Percentiles rank a stretch among this genome's conserved stretches.
These are phyloP conservation scores for Naso thynnoides DNA, from an alignment of 2,797 vertebrate species.

Conservation along the genomic window DNA sequence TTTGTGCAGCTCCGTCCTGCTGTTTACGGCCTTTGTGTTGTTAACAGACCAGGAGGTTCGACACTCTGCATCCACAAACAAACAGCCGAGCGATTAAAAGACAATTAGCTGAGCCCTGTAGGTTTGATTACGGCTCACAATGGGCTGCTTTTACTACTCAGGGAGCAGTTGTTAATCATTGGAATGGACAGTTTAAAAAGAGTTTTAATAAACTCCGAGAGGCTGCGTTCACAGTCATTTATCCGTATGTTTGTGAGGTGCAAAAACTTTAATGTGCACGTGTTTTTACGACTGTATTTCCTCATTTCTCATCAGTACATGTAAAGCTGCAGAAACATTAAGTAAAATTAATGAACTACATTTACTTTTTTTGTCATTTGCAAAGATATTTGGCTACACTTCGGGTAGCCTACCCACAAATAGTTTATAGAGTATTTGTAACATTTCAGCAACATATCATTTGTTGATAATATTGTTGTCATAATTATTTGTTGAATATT, in stretches of 20 bases:
- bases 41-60: constrained; percentile 58
- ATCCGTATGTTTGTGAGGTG: neutral
- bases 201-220: neutral
- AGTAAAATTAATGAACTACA: neutral
- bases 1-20: constrained; percentile 49
- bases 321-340: neutral
- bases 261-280: neutral
- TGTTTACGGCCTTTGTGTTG: constrained; percentile 73
- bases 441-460: too few relatives aligned
- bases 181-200: neutral
- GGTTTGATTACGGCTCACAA: constrained; percentile 57
- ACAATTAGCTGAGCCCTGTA: constrained; percentile 69
- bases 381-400: neutral
- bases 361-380: neutral
- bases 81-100: constrained; percentile 68
- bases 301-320: neutral
- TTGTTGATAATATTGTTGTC: too few relatives aligned
- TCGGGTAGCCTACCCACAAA: too few relatives aligned
- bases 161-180: constrained; percentile 14
- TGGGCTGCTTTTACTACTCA: constrained; percentile 47
- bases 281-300: neutral
- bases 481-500: too few relatives aligned
- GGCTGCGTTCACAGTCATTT: neutral
- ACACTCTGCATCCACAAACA: constrained; percentile 66
- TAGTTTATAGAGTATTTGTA: too few relatives aligned